These are phyloP conservation scores for Amphiura filiformis DNA, from an alignment of 35 echinoderm and acorn worm species.

Conservation along the genomic window DNA sequence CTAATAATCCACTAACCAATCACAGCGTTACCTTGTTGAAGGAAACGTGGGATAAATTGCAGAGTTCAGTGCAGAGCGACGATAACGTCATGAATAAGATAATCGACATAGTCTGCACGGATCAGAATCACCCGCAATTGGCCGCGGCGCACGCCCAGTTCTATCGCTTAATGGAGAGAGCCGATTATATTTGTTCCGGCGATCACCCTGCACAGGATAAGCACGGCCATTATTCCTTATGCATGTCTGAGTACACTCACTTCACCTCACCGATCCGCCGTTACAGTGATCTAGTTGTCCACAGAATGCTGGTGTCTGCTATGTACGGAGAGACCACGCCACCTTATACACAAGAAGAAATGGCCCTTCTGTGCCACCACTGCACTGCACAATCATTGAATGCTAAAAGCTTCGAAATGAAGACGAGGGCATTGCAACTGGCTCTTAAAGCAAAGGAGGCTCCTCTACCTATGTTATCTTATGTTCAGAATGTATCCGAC, in stretches of 20 bases:
- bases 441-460: slow-evolving; percentile 66
- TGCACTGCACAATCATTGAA: slow-evolving; percentile 66
- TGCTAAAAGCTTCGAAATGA: slow-evolving; percentile 51
- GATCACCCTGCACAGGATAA: slow-evolving; percentile 25
- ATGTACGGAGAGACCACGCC: neutral
- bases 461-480: slow-evolving; percentile 28
- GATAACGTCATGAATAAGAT: slow-evolving; percentile 39
- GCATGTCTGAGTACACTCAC: slow-evolving; percentile 65
- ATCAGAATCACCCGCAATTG: slow-evolving; percentile 74
- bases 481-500: slow-evolving; percentile 46
- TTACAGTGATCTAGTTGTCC: slow-evolving; percentile 85
- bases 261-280: slow-evolving; percentile 94
- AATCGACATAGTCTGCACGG: slow-evolving; percentile 52
- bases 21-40: neutral
- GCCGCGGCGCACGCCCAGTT: slow-evolving; percentile 51
- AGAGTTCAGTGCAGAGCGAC: neutral
- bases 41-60: slow-evolving; percentile 19
- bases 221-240: slow-evolving; percentile 60
- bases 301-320: slow-evolving; percentile 68
- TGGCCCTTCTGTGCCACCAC: slow-evolving; percentile 69
- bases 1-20: neutral
- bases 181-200: slow-evolving; percentile 57
- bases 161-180: slow-evolving; percentile 50
- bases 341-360: slow-evolving; percentile 56
- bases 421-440: slow-evolving; percentile 20